Base-by-base conservation (phyloP, 1,140 invertebrate genomes). In the Diuraphis noxia region DNA sequence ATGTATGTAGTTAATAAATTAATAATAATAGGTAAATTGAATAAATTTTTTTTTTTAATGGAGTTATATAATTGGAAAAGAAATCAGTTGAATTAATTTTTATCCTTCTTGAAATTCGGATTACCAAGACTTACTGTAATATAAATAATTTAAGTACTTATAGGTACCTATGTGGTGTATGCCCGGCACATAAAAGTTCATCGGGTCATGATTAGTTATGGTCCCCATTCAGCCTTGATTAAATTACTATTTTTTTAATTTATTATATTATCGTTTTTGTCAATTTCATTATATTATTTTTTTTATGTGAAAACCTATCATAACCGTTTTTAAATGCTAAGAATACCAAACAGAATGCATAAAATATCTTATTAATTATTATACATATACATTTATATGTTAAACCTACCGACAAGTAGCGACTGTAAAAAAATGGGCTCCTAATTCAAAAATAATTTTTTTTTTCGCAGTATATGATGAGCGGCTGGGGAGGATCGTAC, bases 401-500 rank as follows among this genome's bases (percentile, higher is more conserved):
- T 25, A 36, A 2, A 38, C 6, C 13, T 21, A n/a, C 10, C 56
- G 13, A 21, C 1, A n/a, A n/a, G n/a, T n/a, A n/a, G n/a, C n/a
- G 5, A 82, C 23, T 36, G 46, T 8, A 79, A 81, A 17, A 38
- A 40, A 63, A 36, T 38, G 41, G 4, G 56, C 9, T 56, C 1
- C n/a, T 91, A 72, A 72, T 89, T 77, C 40, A 40, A 52, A 49
- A 46, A 52, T 91, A 87, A 81, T 92, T 79, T 52, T 92, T 85
- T 92, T 86, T 90, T 92, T 93, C 92, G 23, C 94, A 97, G 97
- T 97, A 97, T 94, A 94, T 97, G 94, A 96, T 96, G 95, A 97
- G 96, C 92, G 97, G 97, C 90, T 97, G 97, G 96, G 96, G 96
- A 95, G 96, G 96, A 93, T 95, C 96, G 92, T 99, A 99, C 94